Evolutionary conservation across 2,888 invertebrate genomes (phyloP), one percentile per base, ranked within the genome.

Genomic region (Sialis fuliginosa): DNA sequence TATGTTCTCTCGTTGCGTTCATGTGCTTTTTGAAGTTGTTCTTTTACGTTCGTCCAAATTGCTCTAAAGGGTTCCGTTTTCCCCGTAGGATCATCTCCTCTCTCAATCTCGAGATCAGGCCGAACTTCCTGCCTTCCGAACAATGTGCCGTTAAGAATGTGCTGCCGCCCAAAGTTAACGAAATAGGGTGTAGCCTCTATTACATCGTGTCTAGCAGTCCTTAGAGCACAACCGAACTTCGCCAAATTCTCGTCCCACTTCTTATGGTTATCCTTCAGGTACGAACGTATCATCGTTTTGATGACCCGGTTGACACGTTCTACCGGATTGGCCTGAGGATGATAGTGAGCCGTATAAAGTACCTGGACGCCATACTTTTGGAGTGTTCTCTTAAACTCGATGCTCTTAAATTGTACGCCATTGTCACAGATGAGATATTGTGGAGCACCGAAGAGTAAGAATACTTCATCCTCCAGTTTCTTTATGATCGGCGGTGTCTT

Each of bases 291-390:
- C 44, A 44, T 44, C 6, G 44, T 54, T 30, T 56, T 53, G 0
- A 57, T 1, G 0, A 50, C 50, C 31, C 54, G 44, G 33, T 56
- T 56, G 4, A 52, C 50, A 6, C 54, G 42, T 46, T 58, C 56
- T 0, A 52, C 51, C 0, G 55, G 57, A 46, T 56, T 56, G 0
- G 52, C 52, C 22, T 22, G 22, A 22, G 22, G 22, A 22, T 22
- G 22, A 4, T 22, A 22, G 22, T 22, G 2, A 4, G 22, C 22
- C 22, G 22, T 22, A 22, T 22, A 22, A 22, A 22, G 22, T 2
- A 4, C 22, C 22, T 22, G 22, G 22, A 22, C 22, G 22, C 22
- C 22, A 22, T 22, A 22, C 22, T 22, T 22, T 22, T 22, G 22
- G 22, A 22, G 22, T 22, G 4, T 4, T 22, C 22, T 22, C 22